Base-by-base conservation (phyloP, 2,113 vertebrate genomes). In the Upupa epops region DNA sequence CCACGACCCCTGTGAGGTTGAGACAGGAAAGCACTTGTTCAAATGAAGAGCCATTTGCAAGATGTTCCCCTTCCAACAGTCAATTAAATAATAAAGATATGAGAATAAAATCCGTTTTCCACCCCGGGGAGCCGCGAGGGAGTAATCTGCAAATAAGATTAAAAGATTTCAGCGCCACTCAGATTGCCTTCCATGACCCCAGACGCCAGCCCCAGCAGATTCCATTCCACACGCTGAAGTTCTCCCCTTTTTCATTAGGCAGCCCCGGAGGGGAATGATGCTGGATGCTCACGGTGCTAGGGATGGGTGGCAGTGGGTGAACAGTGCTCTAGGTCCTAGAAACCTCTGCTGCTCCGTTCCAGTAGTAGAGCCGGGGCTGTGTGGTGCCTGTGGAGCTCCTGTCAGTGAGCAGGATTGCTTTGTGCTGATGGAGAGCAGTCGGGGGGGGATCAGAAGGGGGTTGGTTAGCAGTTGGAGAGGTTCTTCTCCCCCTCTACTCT, bases 121-220 rank as follows among this genome's bases (percentile, higher is more conserved):
- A 59, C 93, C 91, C 92, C 92, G 72, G 94, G 95, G 87, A 97
- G 86, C 87, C 69, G 40, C 87, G 95, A 95, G 96, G 85, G 94
- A 96, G 89, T 96, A 96, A 97, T 96, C 96, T 97, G 93, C 85
- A 96, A 96, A 96, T 95, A 96, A 96, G 96, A 97, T 96, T 96
- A 96, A 96, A 96, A 97, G 96, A 97, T 97, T 97, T 96, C 77
- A 69, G 93, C 85, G 90, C 89, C 90, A 96, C 90, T 90, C 95
- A 93, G 92, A 96, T 96, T 96, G 95, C 65, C 85, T 96, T 96
- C 94, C 95, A 49, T 95, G 95, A 96, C 92, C 95, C 96, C 95
- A 96, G 96, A 93, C 95, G 95, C 95, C 87, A 96, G 75, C 77
- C 77, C 77, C 91, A 83, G 95, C 94, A 95, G 87, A 88, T 87